These are phyloP conservation scores for Apotomis betuletana DNA, from an alignment of 2,888 invertebrate species.

Conservation along the genomic window DNA sequence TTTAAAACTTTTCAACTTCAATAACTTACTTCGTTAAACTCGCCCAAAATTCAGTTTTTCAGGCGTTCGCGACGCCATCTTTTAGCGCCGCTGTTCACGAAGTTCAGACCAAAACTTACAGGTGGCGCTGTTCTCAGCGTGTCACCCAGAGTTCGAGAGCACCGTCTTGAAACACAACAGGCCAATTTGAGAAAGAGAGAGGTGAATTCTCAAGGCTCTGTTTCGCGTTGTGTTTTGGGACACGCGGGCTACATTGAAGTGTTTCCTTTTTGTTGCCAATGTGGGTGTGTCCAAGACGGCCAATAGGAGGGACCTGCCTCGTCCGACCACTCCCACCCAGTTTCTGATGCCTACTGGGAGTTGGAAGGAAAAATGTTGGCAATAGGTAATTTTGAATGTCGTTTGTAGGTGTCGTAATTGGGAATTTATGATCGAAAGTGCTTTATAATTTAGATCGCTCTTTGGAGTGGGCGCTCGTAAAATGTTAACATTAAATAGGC, in stretches of 20 bases:
- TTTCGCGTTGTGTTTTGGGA: constrained; percentile 61
- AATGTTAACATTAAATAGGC: constrained; percentile 27
- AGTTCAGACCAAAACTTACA: constrained; percentile 54
- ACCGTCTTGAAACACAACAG: constrained; percentile 76
- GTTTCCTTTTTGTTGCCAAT: constrained; percentile 69
- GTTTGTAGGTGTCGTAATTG: constrained; percentile 76
- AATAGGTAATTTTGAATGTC: constrained; percentile 79
- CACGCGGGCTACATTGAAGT: constrained; percentile 54
- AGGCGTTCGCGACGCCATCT: constrained; percentile 71
- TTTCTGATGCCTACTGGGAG: constrained; percentile 82
- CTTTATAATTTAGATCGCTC: constrained; percentile 38
- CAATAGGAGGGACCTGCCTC: constrained; percentile 71
- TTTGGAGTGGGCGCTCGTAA: constrained; percentile 30
- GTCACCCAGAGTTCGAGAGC: constrained; percentile 70
- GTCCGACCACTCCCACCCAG: constrained; percentile 73
- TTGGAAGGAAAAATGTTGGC: constrained; percentile 76
- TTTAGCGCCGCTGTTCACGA: constrained; percentile 51
- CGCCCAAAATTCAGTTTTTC: constrained; percentile 24
- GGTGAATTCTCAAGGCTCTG: constrained; percentile 79
- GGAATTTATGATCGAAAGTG: constrained; percentile 66
- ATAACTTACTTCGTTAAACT: constrained; percentile 34
- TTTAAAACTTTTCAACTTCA: constrained; percentile 35
- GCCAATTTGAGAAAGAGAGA: constrained; percentile 75
- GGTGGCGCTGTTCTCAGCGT: constrained; percentile 65
- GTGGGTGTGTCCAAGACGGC: constrained; percentile 71